Base-by-base conservation (phyloP, 2,113 vertebrate species). In the Arizona elegans region DNA sequence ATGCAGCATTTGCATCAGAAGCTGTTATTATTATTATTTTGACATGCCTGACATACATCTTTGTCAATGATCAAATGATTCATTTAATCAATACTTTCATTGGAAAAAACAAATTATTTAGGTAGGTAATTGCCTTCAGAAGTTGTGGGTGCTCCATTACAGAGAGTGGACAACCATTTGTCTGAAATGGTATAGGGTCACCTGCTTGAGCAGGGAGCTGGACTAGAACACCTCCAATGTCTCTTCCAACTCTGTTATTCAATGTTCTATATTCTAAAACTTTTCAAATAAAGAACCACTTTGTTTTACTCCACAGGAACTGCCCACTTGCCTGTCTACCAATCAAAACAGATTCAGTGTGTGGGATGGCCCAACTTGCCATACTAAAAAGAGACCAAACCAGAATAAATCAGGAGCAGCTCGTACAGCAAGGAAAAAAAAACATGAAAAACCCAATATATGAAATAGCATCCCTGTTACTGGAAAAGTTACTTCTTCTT, bases 401-500 rank as follows among this genome's bases (percentile, higher is more conserved):
- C 33, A 17, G 26, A 54, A 24, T 38, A 33, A 89, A 29, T 38
- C 47, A 92, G 23, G 19, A 24, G 87, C 56, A 47, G n/a, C 10
- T 12, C 24, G 7, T 33, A 94, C 96, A 94, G 92, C 86, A 70
- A 89, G 52, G 43, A 6, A 24, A 23, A 0, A 15, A 54, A 12
- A 54, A 3, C 90, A 98, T 98, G 98, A 97, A 97, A 95, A 97
- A 96, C 89, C 81, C 95, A 0, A 97, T 99, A 98, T 96, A 98
- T 92, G 98, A 99, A 95, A 98, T 97, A 70, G 94, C 98, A 92
- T 98, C 98, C 0, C 97, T 98, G 86, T 96, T 99, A 86, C 96
- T 99, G 94, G 98, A 98, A 96, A 99, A 98, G 95, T 93, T 99
- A 90, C 97, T 98, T 9, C 94, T 99, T 59, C 93, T 99, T 75